Evolutionary conservation across 2,797 vertebrate species (phyloP), one percentile per base, ranked within the genome.

Genomic region (Chaunax sp.): DNA sequence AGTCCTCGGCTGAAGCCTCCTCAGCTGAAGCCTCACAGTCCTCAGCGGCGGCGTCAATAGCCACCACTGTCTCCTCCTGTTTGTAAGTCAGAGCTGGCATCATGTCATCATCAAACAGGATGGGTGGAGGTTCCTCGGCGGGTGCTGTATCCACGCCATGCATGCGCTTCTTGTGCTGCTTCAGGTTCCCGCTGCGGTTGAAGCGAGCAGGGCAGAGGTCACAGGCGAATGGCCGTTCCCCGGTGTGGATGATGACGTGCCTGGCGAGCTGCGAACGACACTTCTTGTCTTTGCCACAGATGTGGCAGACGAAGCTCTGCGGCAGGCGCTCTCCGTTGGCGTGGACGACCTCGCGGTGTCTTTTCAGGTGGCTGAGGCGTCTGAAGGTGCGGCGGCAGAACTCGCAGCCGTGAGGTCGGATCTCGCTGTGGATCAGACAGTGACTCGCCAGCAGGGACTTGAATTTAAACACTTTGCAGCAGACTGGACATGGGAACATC

Each of bases 211-310:
- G 0, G 70, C 89, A 91, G 22, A 87, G 75, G 28, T 90, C 82
- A 3, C 90, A 91, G 74, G 65, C 35, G 3, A 69, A 80, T 0
- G 90, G 90, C 3, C 88, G 79, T 76, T 91, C 90, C 0, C 86
- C 88, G 0, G 88, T 88, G 78, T 91, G 90, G 52, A 91, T 82
- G 72, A 91, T 81, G 44, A 82, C 49, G 20, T 91, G 90, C 0
- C 90, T 44, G 45, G 80, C 78, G 2, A 91, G 90, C 79, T 87
- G 86, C 1, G 90, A 91, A 60, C 86, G 85, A 25, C 85, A 91
- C 61, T 90, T 88, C 73, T 91, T 90, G 86, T 91, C 90, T 16
- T 84, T 77, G 40, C 88, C 88, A 0, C 90, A 91, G 58, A 91
- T 63, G 43, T 80, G 76, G 46, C 90, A 90, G 28, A 91, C 0